Evolutionary conservation across 1,140 invertebrate species (phyloP), one percentile per base, ranked within the genome.

Genomic region (Drosophila asahinai): DNA sequence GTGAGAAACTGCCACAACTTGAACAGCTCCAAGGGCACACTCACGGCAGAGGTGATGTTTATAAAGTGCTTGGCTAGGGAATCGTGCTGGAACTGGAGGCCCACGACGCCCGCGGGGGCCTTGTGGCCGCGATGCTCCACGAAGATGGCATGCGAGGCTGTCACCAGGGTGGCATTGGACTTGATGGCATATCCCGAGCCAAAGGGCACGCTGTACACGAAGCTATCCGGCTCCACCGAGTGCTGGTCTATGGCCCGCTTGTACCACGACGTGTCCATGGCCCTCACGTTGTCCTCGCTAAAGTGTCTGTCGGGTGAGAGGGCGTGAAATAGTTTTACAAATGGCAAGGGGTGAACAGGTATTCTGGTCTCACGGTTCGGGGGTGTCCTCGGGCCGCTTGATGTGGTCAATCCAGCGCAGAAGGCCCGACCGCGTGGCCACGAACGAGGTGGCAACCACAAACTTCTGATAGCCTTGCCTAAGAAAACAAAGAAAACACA

Each of bases 201-300:
- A 83, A 97, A 98, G 5, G 98, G 97, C 9, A 99, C 97, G 63
- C 97, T 98, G 92, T 97, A 98, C 0, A 98, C 97, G 92, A 98
- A 98, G 83, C 97, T 97, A 76, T 98, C 97, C 0, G 96, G 96
- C 86, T 98, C 97, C 51, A 97, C 95, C 0, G 95, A 93, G 78
- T 98, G 96, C 86, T 98, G 97, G 92, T 99, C 98, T 2, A 99
- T 97, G 2, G 98, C 98, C 66, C 98, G 94, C 92, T 97, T 96
- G 92, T 99, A 99, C 97, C 98, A 99, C 5, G 97, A 94, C 45
- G 97, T 96, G 87, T 99, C 97, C 92, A 97, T 97, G 1, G 98
- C 97, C 75, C 96, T 94, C 3, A 95, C 95, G 91, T 98, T 96
- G 22, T 94, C 94, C 79, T 97, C 96, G 80, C 96, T 96, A 81